Base-by-base conservation (phyloP, 1,140 invertebrate genomes). In the Drusus annulatus region DNA sequence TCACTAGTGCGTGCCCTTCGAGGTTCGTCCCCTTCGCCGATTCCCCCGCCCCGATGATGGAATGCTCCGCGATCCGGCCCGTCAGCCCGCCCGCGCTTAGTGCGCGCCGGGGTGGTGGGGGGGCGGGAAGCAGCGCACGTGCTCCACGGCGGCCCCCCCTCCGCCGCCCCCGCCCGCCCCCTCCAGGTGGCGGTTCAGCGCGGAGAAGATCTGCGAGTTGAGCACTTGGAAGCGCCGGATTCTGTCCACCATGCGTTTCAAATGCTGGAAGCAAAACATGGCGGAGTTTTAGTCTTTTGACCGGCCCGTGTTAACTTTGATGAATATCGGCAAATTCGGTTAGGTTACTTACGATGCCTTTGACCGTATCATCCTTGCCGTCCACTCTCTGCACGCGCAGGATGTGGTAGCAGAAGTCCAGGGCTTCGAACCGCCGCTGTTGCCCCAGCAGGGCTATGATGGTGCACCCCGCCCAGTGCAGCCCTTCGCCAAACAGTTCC, bases 321-420 rank as follows among this genome's bases (percentile, higher is more conserved):
- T 28, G 25, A 28, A 2, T 36, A 7, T 8, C 6, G 31, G 6
- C 31, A 36, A 36, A 36, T n/a, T n/a, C n/a, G n/a, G n/a, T 8
- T 5, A 45, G 1, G 0, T 13, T 85, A 95, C 96, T 95, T 92
- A 98, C 97, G 88, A 98, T 98, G 87, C 97, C 97, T 89, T 99
- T 98, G 0, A 99, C 95, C 83, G 94, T 93, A 86, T 98, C 97
- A 86, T 99, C 97, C 88, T 99, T 99, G 80, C 97, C 96, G 89
- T 99, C 98, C 0, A 99, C 97, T 78, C 98, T 91, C 90, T 99
- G 98, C 0, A 99, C 97, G 84, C 97, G 90, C 25, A 99, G 92
- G 85, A 99, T 97, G 87, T 99, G 98, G 90, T 99, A 99, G 89
- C 97, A 98, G 90, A 99, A 99, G 90, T 99, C 99, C 28, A 99